Conservation (phyloP, 2,797 vertebrate species). For the Trematomus bernacchii region DNA sequence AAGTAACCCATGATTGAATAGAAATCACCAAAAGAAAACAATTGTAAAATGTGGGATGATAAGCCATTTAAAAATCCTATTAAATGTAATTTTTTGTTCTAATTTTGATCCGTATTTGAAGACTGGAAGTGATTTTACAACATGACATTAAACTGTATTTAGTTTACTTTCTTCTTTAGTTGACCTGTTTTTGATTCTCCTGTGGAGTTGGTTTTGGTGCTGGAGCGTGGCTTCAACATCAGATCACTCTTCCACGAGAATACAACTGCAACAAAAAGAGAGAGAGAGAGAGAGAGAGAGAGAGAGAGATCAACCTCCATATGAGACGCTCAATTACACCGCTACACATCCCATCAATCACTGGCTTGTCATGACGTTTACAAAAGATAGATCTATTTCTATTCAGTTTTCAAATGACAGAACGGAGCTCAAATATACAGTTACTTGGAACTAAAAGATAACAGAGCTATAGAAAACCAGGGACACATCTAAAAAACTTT, state of each 20-base stretch:
- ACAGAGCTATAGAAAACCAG: background rate
- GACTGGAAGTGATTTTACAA: too few relatives aligned
- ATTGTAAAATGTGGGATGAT: too few relatives aligned
- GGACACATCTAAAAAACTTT: background rate
- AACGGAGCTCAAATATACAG: background rate
- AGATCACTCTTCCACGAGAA: conserved; percentile 60
- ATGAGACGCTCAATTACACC: conserved; percentile 39
- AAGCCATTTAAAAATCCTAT: too few relatives aligned
- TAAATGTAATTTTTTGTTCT: too few relatives aligned
- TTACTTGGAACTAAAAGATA: background rate
- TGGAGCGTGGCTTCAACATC: conserved; percentile 85
- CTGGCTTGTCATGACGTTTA: background rate
- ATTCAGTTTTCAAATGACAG: background rate
- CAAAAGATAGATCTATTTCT: background rate
- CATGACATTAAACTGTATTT: too few relatives aligned
- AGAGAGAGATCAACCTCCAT: conserved; percentile 22
- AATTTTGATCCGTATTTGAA: too few relatives aligned
- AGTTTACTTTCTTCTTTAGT: conserved; percentile 14
- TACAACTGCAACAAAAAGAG: conserved; percentile 30
- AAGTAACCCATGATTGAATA: too few relatives aligned
- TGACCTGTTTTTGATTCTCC: conserved; percentile 87
- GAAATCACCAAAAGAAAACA: too few relatives aligned
- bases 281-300: background rate
- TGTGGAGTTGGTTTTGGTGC: conserved; percentile 64
- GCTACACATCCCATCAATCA: conserved; percentile 46